Evolutionary conservation across 2,113 vertebrate species (phyloP).

Genomic region (Danio rerio): GRCz12tu NC_133181.1:9075001-9075500

Average conservation of each 20-base stretch:
- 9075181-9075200: too few species aligned
- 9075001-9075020: constrained; percentile 14
- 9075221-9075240: too few species aligned
- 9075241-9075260: constrained; percentile 2
- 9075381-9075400: neutral
- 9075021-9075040: constrained; percentile 15
- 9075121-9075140: neutral
- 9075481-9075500: constrained; percentile 62
- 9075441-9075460: neutral
- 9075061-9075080: neutral
- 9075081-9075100: constrained; percentile 4
- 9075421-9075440: neutral
- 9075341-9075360: neutral
- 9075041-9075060: constrained; percentile 54
- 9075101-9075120: constrained; percentile 19
- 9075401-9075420: neutral
- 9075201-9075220: too few species aligned
- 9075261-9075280: neutral
- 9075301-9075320: neutral
- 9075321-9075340: neutral
- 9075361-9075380: neutral
- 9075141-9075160: neutral
- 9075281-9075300: neutral
- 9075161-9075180: neutral
- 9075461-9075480: constrained; percentile 39